phyloP scores from a whole-genome alignment of 2,888 invertebrate species.

The Coelinius sp. region DNA sequence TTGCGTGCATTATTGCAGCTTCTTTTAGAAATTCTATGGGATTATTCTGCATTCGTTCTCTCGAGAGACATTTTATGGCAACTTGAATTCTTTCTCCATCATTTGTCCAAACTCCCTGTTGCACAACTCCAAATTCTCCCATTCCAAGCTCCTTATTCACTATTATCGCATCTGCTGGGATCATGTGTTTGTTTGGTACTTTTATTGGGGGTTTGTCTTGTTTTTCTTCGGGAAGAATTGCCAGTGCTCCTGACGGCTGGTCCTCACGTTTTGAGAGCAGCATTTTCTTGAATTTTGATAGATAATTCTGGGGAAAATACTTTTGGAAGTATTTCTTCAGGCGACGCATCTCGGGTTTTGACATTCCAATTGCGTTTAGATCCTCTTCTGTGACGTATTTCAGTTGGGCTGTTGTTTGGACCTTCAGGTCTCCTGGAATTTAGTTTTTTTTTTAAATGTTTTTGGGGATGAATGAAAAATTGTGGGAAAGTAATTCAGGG shows the following conservation, averaged over 20 bases:
- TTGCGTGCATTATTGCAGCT: conserved; percentile 98
- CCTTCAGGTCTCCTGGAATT: conserved; percentile 80
- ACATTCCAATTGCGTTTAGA: conserved; percentile 90
- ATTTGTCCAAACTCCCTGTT: conserved; percentile 97
- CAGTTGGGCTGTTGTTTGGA: conserved; percentile 88
- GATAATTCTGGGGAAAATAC: conserved; percentile 93
- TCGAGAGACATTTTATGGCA: conserved; percentile 95
- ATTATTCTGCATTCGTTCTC: conserved; percentile 96
- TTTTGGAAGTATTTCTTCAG: conserved; percentile 94
- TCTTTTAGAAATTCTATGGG: conserved; percentile 98
- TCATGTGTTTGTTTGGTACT: conserved; percentile 86
- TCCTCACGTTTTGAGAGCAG: conserved; percentile 76
- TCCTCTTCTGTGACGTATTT: conserved; percentile 97
- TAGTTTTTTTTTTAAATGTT: not conserved
- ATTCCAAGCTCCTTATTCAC: conserved; percentile 95
- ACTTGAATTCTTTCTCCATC: conserved; percentile 95
- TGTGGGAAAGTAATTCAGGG: too few species aligned
- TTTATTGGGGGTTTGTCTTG: conserved; percentile 71
- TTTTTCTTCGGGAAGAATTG: conserved; percentile 66
- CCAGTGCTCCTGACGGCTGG: conserved; percentile 60
- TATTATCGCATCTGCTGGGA: conserved; percentile 90
- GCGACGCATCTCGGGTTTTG: conserved; percentile 94
- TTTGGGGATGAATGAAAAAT: conserved; percentile 4
- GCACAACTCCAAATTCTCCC: conserved; percentile 98
- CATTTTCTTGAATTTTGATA: conserved; percentile 91